Base-by-base conservation (phyloP, 1,140 invertebrate species). In the Orchesella cincta region DNA sequence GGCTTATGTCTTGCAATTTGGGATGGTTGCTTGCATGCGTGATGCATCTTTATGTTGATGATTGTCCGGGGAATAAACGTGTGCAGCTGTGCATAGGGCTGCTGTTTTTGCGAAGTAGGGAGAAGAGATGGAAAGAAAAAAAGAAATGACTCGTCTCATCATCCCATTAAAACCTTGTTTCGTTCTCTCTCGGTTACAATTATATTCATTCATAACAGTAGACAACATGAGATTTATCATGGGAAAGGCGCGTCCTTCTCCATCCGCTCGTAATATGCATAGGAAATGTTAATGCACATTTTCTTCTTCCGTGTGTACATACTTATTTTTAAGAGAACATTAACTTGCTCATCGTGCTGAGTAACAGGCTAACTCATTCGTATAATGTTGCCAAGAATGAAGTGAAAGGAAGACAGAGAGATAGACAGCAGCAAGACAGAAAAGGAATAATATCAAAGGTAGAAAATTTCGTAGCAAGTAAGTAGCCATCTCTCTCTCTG, bases 51-150 rank as follows among this genome's bases (percentile, higher is more conserved):
- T 46, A 46, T 5, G 5, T 46, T 57, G 54, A 57, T 57, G 54
- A 57, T 26, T 57, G 54, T 57, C 54, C 54, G 26, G 54, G 54
- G 54, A 57, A 57, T 57, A n/a, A 20, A 16, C n/a, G 26, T 57
- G 54, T 26, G 39, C 54, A 57, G 54, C 54, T 57, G 54, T 57
- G 54, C 54, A 23, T 46, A 5, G 18, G 5, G 39, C n/a, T n/a
- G n/a, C n/a, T n/a, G n/a, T n/a, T n/a, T n/a, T n/a, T n/a, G n/a
- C n/a, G n/a, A n/a, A n/a, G n/a, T n/a, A n/a, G n/a, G n/a, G n/a
- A n/a, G n/a, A n/a, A n/a, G n/a, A n/a, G n/a, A n/a, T n/a, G 39
- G 39, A 46, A 46, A 8, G 39, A 46, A 46, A 46, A 46, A 46
- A 20, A n/a, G n/a, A n/a, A n/a, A n/a, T n/a, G n/a, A n/a, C n/a